phyloP scores from a whole-genome alignment of 2,797 vertebrate species.

The Furcifer pardalis region DNA sequence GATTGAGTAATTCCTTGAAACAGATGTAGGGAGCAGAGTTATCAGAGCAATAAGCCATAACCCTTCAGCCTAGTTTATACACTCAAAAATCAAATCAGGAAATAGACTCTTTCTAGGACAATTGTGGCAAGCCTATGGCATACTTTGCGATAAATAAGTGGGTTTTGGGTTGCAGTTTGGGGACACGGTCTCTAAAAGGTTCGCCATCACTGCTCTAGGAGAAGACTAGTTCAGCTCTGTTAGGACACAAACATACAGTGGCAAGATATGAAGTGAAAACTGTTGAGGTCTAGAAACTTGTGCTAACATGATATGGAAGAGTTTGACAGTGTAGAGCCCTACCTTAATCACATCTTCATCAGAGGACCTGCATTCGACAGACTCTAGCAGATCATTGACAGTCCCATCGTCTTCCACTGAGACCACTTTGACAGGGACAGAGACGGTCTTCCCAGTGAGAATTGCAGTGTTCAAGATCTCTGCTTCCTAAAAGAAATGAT shows the following conservation, averaged over 20 bases:
- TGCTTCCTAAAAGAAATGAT: conserved; percentile 80
- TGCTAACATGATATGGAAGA: neutral
- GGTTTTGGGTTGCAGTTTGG: no score
- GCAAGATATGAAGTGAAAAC: neutral
- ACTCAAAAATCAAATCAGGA: neutral
- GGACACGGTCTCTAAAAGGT: no score
- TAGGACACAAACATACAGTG: no score
- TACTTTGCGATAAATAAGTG: no score
- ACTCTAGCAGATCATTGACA: conserved; percentile 82
- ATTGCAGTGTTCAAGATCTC: conserved; percentile 93
- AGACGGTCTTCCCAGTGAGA: conserved; percentile 90
- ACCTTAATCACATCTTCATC: conserved; percentile 94
- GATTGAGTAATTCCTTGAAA: neutral
- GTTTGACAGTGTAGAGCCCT: conserved; percentile 4
- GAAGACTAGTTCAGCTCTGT: neutral
- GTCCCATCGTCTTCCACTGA: conserved; percentile 88
- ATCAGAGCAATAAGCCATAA: neutral
- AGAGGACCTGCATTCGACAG: conserved; percentile 86
- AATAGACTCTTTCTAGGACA: no score
- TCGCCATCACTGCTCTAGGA: no score
- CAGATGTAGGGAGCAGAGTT: neutral
- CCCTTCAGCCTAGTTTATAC: neutral
- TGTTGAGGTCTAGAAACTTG: neutral
- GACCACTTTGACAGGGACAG: conserved; percentile 87
- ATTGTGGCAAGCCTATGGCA: no score